phyloP scores from a whole-genome alignment of 2,797 vertebrate genomes.

The Masticophis lateralis region DNA sequence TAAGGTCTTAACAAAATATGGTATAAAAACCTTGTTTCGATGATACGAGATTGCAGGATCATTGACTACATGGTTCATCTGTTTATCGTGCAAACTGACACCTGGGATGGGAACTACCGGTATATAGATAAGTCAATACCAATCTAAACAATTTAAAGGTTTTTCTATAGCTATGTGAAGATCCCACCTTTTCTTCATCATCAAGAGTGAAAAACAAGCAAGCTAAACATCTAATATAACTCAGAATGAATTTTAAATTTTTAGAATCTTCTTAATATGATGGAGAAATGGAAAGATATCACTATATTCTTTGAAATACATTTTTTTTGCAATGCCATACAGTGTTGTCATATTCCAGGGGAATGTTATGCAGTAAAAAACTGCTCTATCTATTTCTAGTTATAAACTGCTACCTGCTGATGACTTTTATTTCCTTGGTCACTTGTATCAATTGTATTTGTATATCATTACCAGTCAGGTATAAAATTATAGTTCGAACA shows the following conservation, averaged over 20 bases:
- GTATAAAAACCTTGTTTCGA: background rate
- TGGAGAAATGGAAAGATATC: background rate
- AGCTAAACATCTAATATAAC: background rate
- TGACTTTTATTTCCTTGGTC: conserved; percentile 10
- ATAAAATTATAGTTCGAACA: background rate
- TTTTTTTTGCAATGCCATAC: background rate
- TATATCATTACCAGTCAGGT: background rate
- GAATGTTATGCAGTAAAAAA: background rate
- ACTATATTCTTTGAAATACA: background rate
- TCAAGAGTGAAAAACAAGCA: background rate
- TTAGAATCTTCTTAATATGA: background rate
- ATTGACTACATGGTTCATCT: too few species aligned
- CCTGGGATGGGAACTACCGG: background rate
- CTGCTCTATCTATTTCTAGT: background rate
- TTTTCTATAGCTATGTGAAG: background rate
- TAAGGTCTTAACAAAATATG: background rate
- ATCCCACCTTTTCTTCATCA: background rate
- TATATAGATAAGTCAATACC: background rate
- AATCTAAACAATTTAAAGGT: background rate
- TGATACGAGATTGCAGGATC: background rate
- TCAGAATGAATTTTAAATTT: background rate
- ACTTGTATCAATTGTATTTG: background rate
- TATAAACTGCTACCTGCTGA: conserved; percentile 17
- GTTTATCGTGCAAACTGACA: background rate
- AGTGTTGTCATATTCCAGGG: background rate